phyloP scores from a whole-genome alignment of 2,113 vertebrate species.

The Axis porcinus region DNA sequence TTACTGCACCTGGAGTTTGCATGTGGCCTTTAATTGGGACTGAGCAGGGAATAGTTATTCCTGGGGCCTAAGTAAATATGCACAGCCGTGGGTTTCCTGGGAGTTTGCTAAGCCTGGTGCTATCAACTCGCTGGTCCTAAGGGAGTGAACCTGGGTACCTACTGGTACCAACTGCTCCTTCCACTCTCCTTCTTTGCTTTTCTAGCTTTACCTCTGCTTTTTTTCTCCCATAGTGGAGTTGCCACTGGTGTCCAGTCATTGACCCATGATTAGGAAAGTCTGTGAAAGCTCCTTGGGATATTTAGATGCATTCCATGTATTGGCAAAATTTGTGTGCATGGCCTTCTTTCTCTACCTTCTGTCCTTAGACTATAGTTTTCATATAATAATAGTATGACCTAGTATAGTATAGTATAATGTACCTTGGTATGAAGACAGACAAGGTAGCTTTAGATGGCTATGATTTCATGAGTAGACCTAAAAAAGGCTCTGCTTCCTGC shows the following conservation, averaged over 20 bases:
- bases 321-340: background rate
- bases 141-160: background rate
- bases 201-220: background rate
- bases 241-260: background rate
- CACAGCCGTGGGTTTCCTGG: background rate
- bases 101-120: background rate
- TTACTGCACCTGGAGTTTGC: conserved; percentile 35
- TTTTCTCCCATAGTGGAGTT: background rate
- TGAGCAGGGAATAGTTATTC: background rate
- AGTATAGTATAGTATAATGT: background rate
- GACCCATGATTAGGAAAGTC: background rate
- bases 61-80: background rate
- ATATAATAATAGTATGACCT: background rate
- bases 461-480: background rate
- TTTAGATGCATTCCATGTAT: background rate
- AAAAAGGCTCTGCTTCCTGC: background rate
- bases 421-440: background rate
- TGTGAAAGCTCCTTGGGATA: background rate
- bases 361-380: background rate
- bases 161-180: background rate
- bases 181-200: background rate
- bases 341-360: background rate
- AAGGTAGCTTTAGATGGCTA: background rate
- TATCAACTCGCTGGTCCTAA: background rate
- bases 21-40: conserved; percentile 24